A percentile compares a stretch with the other conserved stretches of the same genome.
Evolutionary conservation across 2,888 invertebrate species (phyloP).

Genomic region (Apamea sordens): DNA sequence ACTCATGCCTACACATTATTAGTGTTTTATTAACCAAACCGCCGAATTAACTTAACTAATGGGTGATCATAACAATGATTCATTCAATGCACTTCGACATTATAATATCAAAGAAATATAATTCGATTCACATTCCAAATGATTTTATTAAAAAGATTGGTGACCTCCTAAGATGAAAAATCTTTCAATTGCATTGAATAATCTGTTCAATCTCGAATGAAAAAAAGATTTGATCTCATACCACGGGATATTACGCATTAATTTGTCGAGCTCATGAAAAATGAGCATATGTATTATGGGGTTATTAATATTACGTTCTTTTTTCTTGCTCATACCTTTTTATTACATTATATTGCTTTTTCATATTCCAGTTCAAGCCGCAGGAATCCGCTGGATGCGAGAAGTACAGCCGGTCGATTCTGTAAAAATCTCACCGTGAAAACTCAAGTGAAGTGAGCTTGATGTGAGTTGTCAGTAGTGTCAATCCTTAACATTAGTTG

Average conservation of each 20-base stretch:
- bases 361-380: neutral
- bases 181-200: slow-evolving; percentile 67
- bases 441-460: too few relatives aligned
- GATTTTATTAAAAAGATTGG: slow-evolving; percentile 63
- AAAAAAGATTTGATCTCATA: slow-evolving; percentile 64
- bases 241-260: slow-evolving; percentile 63
- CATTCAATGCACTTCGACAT: slow-evolving; percentile 24
- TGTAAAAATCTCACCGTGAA: too few relatives aligned
- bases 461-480: too few relatives aligned
- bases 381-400: neutral
- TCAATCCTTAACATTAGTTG: too few relatives aligned
- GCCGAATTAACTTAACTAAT: slow-evolving; percentile 41
- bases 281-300: slow-evolving; percentile 40
- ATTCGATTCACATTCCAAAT: slow-evolving; percentile 58
- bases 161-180: slow-evolving; percentile 63
- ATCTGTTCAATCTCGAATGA: slow-evolving; percentile 69
- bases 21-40: slow-evolving; percentile 46
- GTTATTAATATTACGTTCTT: slow-evolving; percentile 25
- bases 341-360: slow-evolving; percentile 8
- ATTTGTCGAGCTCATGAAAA: slow-evolving; percentile 55
- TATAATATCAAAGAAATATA: slow-evolving; percentile 47
- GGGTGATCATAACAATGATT: slow-evolving; percentile 38
- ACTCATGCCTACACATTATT: slow-evolving; percentile 32
- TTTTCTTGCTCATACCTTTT: neutral
- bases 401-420: too few relatives aligned